Conservation (phyloP, 2,888 invertebrate genomes). For the Hypolimnas misippus region DNA sequence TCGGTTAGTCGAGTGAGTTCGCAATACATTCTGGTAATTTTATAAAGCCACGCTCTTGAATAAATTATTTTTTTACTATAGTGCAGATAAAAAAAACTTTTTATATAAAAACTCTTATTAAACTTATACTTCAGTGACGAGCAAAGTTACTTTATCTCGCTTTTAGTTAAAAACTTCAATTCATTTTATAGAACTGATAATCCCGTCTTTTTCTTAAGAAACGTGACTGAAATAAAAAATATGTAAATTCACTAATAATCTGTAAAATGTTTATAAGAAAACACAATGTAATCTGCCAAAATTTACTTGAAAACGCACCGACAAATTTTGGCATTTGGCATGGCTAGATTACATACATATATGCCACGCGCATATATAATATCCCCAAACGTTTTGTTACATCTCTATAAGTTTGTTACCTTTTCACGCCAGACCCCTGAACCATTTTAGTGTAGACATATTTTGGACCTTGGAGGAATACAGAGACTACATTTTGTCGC, state of each 20-base stretch:
- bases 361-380: no score
- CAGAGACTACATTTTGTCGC: no score
- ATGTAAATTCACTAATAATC: not conserved
- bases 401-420: no score
- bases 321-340: no score
- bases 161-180: slow-evolving; percentile 1
- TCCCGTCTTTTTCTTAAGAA: not conserved
- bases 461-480: no score
- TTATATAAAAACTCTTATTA: not conserved
- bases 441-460: no score
- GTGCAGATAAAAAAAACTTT: not conserved
- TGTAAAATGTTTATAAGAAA: no score
- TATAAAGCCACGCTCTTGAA: slow-evolving; percentile 49
- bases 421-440: no score
- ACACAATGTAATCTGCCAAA: no score
- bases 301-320: no score
- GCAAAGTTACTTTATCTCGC: not conserved
- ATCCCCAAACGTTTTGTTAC: no score
- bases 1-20: slow-evolving; percentile 57
- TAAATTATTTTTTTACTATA: slow-evolving; percentile 45
- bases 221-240: not conserved
- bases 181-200: not conserved
- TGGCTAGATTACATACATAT: no score
- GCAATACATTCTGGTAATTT: slow-evolving; percentile 56
- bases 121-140: not conserved